Conservation (phyloP, 92 coral and sea anemone species). For the Porites divaricata region DNA sequence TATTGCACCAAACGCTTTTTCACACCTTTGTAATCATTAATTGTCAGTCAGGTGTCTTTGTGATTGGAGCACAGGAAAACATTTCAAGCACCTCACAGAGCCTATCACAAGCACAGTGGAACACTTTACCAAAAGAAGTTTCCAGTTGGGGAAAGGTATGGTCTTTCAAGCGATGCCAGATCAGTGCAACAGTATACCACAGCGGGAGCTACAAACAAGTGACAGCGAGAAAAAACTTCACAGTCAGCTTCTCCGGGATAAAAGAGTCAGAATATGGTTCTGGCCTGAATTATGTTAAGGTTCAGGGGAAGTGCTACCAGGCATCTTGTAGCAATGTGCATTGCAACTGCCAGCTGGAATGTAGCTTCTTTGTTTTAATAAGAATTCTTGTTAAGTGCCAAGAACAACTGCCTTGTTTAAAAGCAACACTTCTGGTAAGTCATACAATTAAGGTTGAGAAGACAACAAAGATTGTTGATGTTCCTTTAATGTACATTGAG, state of each 20-base stretch:
- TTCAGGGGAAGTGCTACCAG: constrained; percentile 31
- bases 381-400: constrained; percentile 6
- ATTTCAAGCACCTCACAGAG: constrained; percentile 21
- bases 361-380: constrained; percentile 7
- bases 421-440: constrained; percentile 34
- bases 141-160: constrained; percentile 50
- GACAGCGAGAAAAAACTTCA: constrained; percentile 50
- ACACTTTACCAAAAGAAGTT: constrained; percentile 33
- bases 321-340: constrained; percentile 8
- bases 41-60: constrained; percentile 36
- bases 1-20: constrained; percentile 4
- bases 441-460: constrained; percentile 28
- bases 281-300: constrained; percentile 23
- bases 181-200: constrained; percentile 36
- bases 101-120: constrained; percentile 40
- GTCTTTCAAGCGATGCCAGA: constrained; percentile 44
- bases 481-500: constrained; percentile 49
- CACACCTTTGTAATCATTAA: neutral
- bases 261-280: constrained; percentile 29
- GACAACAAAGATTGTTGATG: constrained; percentile 34
- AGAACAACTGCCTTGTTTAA: constrained; percentile 24
- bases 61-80: constrained; percentile 36
- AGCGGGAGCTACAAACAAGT: constrained; percentile 31
- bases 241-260: constrained; percentile 20
- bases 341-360: constrained; percentile 26